Percentiles rank a stretch among this genome's conserved stretches.
phyloP scores from a whole-genome alignment of 2,113 vertebrate genomes.

The Rutilus rutilus region DNA sequence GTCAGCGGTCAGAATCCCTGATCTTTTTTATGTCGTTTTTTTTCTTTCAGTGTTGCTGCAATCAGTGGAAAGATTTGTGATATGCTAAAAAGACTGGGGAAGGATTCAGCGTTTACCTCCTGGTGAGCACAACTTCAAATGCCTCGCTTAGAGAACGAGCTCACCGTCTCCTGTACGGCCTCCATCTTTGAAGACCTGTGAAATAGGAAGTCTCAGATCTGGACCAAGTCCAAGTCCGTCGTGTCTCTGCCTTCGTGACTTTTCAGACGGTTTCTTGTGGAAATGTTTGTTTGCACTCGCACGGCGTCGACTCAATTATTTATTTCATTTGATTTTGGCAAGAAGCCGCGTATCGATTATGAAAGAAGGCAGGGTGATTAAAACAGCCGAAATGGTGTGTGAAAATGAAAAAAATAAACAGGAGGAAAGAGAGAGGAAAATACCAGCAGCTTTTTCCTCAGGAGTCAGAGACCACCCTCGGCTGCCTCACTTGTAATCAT shows the following conservation, averaged over 20 bases:
- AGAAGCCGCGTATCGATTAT: constrained; percentile 23
- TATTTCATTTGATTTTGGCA: constrained; percentile 22
- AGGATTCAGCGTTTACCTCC: constrained; percentile 35
- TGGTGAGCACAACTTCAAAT: constrained; percentile 47
- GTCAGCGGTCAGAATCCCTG: not conserved
- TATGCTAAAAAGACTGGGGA: constrained; percentile 27
- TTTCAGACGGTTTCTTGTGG: constrained; percentile 27
- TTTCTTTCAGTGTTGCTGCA: not conserved
- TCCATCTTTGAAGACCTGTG: constrained; percentile 48
- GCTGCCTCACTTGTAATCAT: constrained; percentile 79
- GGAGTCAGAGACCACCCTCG: constrained; percentile 77
- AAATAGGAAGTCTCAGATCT: constrained; percentile 49
- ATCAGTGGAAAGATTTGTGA: constrained; percentile 27
- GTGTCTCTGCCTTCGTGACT: constrained; percentile 11
- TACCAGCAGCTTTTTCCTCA: constrained; percentile 67
- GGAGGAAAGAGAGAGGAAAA: constrained; percentile 24
- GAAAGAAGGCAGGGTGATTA: constrained; percentile 45
- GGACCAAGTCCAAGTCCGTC: constrained; percentile 40
- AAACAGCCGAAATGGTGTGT: constrained; percentile 33
- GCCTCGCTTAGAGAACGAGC: not conserved
- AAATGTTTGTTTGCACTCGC: constrained; percentile 42
- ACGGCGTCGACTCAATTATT: constrained; percentile 2
- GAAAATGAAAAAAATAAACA: constrained; percentile 33
- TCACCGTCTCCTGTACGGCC: constrained; percentile 40
- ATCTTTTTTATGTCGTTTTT: not conserved